Evolutionary conservation across 2,888 invertebrate species (phyloP).

Genomic region (Zelleria hepariella): DNA sequence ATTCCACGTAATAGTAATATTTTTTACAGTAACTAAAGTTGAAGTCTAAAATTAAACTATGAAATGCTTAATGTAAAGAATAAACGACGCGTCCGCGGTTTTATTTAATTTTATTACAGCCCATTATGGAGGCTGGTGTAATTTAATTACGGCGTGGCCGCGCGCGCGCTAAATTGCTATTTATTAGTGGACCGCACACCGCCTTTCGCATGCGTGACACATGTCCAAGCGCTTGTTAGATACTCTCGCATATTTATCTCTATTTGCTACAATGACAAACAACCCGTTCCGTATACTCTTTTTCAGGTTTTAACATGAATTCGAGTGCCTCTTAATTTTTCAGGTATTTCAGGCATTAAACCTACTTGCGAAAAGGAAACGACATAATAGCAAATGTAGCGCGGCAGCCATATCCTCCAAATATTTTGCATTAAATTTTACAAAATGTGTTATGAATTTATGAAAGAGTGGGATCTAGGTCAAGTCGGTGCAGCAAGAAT

Average conservation of each 20-base stretch:
- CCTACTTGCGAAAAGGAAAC: too few relatives aligned
- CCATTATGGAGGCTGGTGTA: constrained; percentile 9
- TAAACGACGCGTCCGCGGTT: background rate
- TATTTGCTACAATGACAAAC: background rate
- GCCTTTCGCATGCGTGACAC: constrained; percentile 12
- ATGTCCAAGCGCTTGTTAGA: constrained; percentile 1
- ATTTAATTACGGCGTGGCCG: constrained; percentile 14
- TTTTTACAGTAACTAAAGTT: background rate
- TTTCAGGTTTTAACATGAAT: too few relatives aligned
- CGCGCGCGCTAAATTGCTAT: constrained; percentile 14
- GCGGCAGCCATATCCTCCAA: too few relatives aligned
- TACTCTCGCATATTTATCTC: background rate
- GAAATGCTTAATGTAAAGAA: background rate
- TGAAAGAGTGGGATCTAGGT: background rate
- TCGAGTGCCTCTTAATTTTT: too few relatives aligned
- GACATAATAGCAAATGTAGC: too few relatives aligned
- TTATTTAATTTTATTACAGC: background rate
- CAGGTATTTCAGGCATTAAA: too few relatives aligned
- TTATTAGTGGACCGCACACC: constrained; percentile 14
- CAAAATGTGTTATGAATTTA: background rate
- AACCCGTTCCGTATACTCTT: background rate
- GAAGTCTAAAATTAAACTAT: background rate
- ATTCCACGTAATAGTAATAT: background rate
- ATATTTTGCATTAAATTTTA: background rate
- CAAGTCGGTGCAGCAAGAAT: background rate